phyloP scores from a whole-genome alignment of 2,888 invertebrate genomes.

The Synergus laeviventris region DNA sequence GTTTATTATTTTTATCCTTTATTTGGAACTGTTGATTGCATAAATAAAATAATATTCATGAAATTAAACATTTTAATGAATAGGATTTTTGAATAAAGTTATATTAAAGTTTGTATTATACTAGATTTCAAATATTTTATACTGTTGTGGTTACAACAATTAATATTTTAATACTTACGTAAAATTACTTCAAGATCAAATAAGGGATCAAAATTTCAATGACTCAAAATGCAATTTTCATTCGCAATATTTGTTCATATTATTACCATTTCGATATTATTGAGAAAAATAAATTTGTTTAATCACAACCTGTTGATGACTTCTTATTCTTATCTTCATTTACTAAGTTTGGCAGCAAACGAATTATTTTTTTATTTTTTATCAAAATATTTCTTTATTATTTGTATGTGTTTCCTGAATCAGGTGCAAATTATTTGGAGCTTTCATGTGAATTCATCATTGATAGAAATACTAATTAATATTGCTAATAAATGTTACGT shows the following conservation, averaged over 20 bases:
- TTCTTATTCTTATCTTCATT: neutral
- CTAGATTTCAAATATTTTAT: constrained; percentile 25
- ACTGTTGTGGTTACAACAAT: neutral
- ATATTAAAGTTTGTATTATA: neutral
- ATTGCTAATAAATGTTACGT: neutral
- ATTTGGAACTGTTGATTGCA: constrained; percentile 4
- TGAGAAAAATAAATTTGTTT: constrained; percentile 29
- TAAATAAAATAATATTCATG: neutral
- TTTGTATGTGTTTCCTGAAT: neutral
- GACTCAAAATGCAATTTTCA: neutral
- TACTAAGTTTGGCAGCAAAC: neutral
- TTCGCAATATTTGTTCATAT: constrained; percentile 11
- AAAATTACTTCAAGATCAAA: constrained; percentile 10
- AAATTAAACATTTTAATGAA: neutral
- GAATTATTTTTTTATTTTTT: neutral
- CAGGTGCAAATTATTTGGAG: neutral
- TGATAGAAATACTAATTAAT: no score
- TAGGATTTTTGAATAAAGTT: constrained; percentile 4
- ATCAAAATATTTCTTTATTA: neutral
- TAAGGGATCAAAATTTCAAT: neutral
- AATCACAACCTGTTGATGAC: neutral
- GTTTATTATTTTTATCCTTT: neutral
- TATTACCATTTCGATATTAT: constrained; percentile 29
- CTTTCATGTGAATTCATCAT: neutral
- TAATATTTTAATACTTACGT: constrained; percentile 15